Percentiles rank a stretch among this genome's conserved stretches.
Conservation (phyloP, 2,113 vertebrate species). For the rabbit (Oryctolagus cuniculus) region mOryCun1.1 NC_091453.1:78100001-78100500, state of each 20-base stretch:
- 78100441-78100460: no score
- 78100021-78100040: neutral
- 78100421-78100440: no score
- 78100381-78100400: no score
- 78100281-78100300: neutral
- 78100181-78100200: neutral
- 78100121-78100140: neutral
- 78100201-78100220: neutral
- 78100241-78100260: conserved; percentile 10
- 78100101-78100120: neutral
- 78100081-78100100: neutral
- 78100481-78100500: no score
- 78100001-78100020: neutral
- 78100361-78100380: no score
- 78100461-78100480: no score
- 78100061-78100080: neutral
- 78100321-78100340: conserved; percentile 7
- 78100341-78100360: neutral
- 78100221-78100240: neutral
- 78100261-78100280: neutral
- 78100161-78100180: neutral
- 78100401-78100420: no score
- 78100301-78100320: neutral
- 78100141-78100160: neutral
- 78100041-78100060: conserved; percentile 15